Conservation (phyloP, 2,113 vertebrate species). For the Oxyura jamaicensis region DNA sequence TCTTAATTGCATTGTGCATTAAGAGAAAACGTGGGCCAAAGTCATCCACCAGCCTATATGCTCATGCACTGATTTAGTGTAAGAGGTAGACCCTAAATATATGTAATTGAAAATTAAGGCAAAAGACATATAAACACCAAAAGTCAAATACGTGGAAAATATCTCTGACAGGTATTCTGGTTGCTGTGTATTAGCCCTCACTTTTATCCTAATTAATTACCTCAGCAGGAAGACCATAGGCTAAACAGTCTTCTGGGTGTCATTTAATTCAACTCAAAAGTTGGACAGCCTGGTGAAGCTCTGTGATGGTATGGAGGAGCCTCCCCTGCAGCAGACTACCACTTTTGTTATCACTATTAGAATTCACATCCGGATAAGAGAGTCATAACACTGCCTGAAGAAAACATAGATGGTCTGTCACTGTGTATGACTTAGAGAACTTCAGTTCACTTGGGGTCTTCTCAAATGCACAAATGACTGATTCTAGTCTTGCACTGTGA, state of each 20-base stretch:
- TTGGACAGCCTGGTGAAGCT: background rate
- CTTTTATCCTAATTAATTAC: background rate
- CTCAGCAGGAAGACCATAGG: background rate
- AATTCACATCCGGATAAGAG: background rate
- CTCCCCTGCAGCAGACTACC: background rate
- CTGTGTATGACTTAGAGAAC: background rate
- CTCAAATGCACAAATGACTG: background rate
- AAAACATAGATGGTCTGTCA: background rate
- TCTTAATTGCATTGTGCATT: background rate
- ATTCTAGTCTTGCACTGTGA: background rate
- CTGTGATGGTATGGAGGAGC: background rate
- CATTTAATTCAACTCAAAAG: background rate
- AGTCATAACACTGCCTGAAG: background rate
- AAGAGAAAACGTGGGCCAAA: background rate
- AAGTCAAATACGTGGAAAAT: background rate
- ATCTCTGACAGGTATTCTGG: background rate
- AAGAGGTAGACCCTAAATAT: background rate
- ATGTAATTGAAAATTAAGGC: background rate
- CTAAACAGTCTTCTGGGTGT: background rate
- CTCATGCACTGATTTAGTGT: background rate
- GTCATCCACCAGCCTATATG: background rate
- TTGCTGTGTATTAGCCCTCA: background rate
- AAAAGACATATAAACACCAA: background rate
- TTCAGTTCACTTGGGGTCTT: background rate
- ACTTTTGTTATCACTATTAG: background rate